Conservation (phyloP, 2,113 vertebrate genomes). For the Osmerus mordax region DNA sequence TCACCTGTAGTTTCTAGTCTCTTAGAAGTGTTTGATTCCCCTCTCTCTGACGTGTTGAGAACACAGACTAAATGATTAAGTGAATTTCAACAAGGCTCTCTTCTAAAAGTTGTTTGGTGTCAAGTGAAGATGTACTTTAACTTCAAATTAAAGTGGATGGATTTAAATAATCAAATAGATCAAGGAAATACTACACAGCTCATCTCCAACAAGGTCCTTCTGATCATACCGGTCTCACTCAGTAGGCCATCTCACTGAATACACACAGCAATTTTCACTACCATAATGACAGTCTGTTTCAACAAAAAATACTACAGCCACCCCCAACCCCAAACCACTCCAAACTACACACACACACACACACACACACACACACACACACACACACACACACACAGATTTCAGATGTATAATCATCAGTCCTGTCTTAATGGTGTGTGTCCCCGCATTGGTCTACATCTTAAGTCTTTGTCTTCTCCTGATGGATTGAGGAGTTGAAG, state of each 20-base stretch:
- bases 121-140: conserved; percentile 30
- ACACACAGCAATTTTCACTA: neutral
- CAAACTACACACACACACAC: conserved; percentile 1
- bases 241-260: neutral
- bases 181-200: conserved; percentile 29
- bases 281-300: neutral
- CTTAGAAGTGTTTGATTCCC: conserved; percentile 52
- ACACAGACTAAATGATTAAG: conserved; percentile 48
- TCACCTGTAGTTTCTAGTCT: conserved; percentile 51
- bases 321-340: neutral
- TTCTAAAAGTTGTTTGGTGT: conserved; percentile 28
- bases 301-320: too few relatives aligned
- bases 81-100: conserved; percentile 34
- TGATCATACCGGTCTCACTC: conserved; percentile 15
- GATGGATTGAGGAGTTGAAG: conserved; percentile 49
- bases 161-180: conserved; percentile 52
- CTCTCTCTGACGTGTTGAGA: conserved; percentile 32
- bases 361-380: too few relatives aligned
- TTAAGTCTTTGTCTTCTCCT: conserved; percentile 49
- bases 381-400: conserved; percentile 23
- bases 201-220: conserved; percentile 16
- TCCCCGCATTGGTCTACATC: conserved; percentile 41
- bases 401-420: conserved; percentile 48
- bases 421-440: conserved; percentile 10
- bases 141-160: conserved; percentile 37